Evolutionary conservation across 1,140 invertebrate genomes (phyloP).

Genomic region (Drosophila yakuba): DNA sequence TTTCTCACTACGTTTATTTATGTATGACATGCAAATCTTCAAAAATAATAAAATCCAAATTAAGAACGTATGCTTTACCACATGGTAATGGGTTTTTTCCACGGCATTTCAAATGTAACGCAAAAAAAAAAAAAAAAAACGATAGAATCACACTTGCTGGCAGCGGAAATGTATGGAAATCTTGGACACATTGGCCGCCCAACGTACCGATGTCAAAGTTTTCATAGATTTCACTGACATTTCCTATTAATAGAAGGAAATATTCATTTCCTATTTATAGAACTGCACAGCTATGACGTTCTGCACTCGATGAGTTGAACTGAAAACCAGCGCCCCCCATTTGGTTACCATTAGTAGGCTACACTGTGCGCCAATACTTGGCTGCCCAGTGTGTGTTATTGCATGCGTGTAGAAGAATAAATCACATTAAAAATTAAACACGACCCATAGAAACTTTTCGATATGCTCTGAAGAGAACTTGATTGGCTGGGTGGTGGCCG

Average conservation of each 20-base stretch:
- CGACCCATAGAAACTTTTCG: constrained; percentile 38
- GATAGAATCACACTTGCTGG: not conserved
- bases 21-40: not conserved
- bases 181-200: constrained; percentile 4
- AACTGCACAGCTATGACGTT: not conserved
- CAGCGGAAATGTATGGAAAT: constrained; percentile 3
- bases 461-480: constrained; percentile 29
- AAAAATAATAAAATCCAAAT: too few species aligned
- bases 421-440: constrained; percentile 82
- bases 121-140: not conserved
- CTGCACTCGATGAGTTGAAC: not conserved
- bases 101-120: not conserved
- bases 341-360: not conserved
- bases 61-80: not conserved
- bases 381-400: constrained; percentile 4
- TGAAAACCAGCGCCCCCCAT: not conserved
- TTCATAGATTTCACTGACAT: constrained; percentile 7
- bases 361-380: not conserved
- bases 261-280: constrained; percentile 20
- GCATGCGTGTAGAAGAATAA: constrained; percentile 68
- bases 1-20: too few species aligned
- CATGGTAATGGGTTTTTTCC: not conserved
- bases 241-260: constrained; percentile 23
- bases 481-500: constrained; percentile 8
- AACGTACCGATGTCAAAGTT: constrained; percentile 15